Evolutionary conservation across 2,888 invertebrate genomes (phyloP).

Genomic region (Cyaniris semiargus): DNA sequence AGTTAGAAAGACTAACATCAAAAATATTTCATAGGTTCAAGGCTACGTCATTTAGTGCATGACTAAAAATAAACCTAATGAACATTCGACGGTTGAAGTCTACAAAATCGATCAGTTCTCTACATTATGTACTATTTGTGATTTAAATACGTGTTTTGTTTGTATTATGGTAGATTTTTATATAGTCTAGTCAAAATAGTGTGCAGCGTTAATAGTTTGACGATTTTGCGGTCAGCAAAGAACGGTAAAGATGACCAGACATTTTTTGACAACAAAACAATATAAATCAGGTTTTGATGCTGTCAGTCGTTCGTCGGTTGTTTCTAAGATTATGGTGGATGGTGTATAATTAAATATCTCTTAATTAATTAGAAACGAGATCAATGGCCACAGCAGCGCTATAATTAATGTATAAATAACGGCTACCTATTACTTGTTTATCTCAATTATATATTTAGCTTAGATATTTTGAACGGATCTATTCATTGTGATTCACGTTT

Average conservation of each 20-base stretch:
- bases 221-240: not conserved
- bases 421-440: not conserved
- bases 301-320: not conserved
- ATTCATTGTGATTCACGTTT: slow-evolving; percentile 11
- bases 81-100: slow-evolving; percentile 4
- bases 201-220: not conserved
- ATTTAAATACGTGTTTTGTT: not conserved
- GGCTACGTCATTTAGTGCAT: slow-evolving; percentile 38
- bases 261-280: not conserved
- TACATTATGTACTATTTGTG: not conserved
- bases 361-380: not conserved
- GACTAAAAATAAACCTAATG: slow-evolving; percentile 36
- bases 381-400: not conserved
- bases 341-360: not conserved
- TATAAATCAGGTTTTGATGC: not conserved
- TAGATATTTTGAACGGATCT: slow-evolving; percentile 10
- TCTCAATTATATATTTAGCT: slow-evolving; percentile 14
- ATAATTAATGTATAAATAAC: not conserved
- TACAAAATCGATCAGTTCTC: slow-evolving; percentile 21
- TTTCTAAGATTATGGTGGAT: not conserved
- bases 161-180: not conserved
- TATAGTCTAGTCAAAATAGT: too few relatives aligned
- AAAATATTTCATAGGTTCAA: slow-evolving; percentile 43
- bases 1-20: slow-evolving; percentile 41
- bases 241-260: not conserved